A percentile compares a stretch with the other conserved stretches of the same genome.
Conservation (phyloP, 2,113 vertebrate genomes). For the Micronycteris hirsuta region DNA sequence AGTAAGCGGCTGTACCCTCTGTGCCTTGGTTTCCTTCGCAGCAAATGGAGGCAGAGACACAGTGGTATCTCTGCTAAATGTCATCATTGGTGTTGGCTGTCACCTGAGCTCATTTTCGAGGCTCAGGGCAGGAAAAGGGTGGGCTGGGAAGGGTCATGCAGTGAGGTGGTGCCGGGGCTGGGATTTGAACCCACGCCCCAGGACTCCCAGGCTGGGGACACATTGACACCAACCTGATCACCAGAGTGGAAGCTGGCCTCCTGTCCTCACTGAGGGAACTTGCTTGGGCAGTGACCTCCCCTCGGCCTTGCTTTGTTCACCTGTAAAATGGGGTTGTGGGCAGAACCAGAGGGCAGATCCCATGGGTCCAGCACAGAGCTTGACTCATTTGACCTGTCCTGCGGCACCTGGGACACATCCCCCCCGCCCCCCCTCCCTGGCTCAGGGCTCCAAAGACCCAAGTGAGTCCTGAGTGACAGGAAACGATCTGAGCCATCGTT, state of each 20-base stretch:
- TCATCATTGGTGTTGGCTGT: neutral
- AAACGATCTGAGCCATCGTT: neutral
- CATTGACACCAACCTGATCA: fast-evolving
- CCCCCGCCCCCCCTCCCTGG: no score
- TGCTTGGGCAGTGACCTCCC: neutral
- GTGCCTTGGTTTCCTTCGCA: neutral
- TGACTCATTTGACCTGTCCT: neutral
- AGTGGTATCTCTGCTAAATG: no score
- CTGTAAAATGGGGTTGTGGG: neutral
- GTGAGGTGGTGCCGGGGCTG: neutral
- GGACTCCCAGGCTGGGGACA: neutral
- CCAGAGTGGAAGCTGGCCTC: neutral
- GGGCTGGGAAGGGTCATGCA: neutral
- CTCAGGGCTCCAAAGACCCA: neutral
- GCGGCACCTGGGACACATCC: neutral
- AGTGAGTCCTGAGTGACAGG: neutral
- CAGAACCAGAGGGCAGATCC: neutral
- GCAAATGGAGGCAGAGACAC: neutral
- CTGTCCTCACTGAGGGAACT: neutral
- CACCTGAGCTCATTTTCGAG: neutral
- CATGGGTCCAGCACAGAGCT: fast-evolving
- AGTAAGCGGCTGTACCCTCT: no score
- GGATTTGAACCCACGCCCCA: neutral
- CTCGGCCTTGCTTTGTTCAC: neutral
- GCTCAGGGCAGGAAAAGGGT: neutral